Percentiles rank a stretch among this genome's conserved stretches.
These are phyloP conservation scores for Suncus etruscus DNA, from an alignment of 2,113 vertebrate species.

Conservation along the genomic window DNA sequence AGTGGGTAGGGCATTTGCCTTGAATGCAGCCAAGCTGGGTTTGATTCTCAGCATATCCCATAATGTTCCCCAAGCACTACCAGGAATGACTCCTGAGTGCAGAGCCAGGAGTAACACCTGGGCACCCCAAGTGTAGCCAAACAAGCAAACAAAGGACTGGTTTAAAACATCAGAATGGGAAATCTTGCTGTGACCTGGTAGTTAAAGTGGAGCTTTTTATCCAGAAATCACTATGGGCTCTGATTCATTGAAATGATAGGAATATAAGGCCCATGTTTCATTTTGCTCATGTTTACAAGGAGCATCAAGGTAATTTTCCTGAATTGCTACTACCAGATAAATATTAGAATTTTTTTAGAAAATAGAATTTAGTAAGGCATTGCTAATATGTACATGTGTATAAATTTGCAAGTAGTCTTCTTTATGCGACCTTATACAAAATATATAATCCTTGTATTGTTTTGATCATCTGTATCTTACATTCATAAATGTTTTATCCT, in stretches of 20 bases:
- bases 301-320: too few species aligned
- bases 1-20: too few species aligned
- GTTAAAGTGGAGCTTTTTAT: background rate
- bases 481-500: slow-evolving; percentile 14
- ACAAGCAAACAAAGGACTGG: too few species aligned
- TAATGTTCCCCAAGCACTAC: too few species aligned
- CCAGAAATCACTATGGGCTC: background rate
- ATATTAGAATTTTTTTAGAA: slow-evolving; percentile 32
- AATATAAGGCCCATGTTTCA: background rate
- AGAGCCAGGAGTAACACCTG: too few species aligned
- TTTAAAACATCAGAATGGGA: background rate
- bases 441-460: background rate
- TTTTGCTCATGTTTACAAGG: background rate
- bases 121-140: too few species aligned
- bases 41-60: too few species aligned
- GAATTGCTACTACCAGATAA: slow-evolving; percentile 12
- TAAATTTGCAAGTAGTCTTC: slow-evolving; percentile 15
- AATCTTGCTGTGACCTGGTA: background rate
- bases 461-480: background rate
- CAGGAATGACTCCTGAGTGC: too few species aligned
- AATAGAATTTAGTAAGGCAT: slow-evolving; percentile 46
- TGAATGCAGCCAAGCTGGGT: too few species aligned
- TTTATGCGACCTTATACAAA: background rate
- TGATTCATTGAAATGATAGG: background rate
- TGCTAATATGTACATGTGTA: background rate